Evolutionary conservation across 2,888 invertebrate species (phyloP).

Genomic region (Eumerus sabulonum): DNA sequence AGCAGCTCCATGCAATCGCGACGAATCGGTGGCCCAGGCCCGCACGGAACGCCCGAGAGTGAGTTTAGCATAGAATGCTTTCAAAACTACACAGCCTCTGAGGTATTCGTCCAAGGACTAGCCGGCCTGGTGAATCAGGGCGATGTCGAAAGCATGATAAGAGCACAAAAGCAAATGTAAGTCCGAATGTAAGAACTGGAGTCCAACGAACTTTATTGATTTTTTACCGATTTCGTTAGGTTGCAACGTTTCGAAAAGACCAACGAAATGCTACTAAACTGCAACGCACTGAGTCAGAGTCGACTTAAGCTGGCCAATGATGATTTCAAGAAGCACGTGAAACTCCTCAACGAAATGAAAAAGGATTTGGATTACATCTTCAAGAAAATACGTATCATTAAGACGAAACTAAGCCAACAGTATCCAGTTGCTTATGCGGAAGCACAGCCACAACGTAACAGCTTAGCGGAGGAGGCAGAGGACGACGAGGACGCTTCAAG

Average conservation of each 20-base stretch:
- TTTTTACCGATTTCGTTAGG: conserved; percentile 80
- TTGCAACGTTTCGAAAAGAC: conserved; percentile 98
- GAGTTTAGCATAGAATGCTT: conserved; percentile 86
- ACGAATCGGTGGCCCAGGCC: conserved; percentile 66
- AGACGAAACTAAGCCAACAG: conserved; percentile 87
- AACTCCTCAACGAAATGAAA: conserved; percentile 92
- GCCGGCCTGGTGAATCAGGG: conserved; percentile 95
- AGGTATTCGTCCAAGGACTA: conserved; percentile 94
- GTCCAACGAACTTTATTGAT: too few species aligned
- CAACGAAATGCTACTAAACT: conserved; percentile 98
- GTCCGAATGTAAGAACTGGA: conserved; percentile 10
- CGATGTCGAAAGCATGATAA: conserved; percentile 92
- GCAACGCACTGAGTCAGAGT: conserved; percentile 94
- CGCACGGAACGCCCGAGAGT: conserved; percentile 71
- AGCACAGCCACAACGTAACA: conserved; percentile 80
- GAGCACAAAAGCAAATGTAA: conserved; percentile 96
- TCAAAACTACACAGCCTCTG: conserved; percentile 93
- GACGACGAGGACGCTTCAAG: conserved; percentile 78
- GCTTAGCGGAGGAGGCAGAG: conserved; percentile 80
- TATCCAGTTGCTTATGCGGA: conserved; percentile 85
- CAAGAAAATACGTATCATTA: conserved; percentile 91
- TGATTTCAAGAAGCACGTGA: conserved; percentile 95
- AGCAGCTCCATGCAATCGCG: conserved; percentile 71
- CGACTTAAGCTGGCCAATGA: conserved; percentile 90
- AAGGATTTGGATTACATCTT: conserved; percentile 97